Evolutionary conservation across 2,113 vertebrate species (phyloP).

Genomic region (Neopipo cinnamomea): DNA sequence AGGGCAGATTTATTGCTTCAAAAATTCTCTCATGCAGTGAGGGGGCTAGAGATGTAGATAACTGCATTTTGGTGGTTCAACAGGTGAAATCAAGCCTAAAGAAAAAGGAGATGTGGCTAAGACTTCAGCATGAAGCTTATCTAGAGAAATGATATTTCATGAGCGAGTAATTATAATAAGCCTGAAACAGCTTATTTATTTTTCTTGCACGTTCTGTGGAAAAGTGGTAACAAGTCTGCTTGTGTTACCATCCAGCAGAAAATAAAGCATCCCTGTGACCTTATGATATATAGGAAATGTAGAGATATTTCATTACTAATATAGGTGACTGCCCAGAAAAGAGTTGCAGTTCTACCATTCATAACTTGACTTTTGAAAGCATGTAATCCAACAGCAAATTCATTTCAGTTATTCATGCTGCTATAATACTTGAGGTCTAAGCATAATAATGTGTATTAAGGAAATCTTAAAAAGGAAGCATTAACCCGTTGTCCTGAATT

Average conservation of each 20-base stretch:
- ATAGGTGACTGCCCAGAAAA: neutral
- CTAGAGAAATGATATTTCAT: neutral
- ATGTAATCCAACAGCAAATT: neutral
- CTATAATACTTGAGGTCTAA: neutral
- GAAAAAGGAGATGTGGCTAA: neutral
- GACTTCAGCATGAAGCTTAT: neutral
- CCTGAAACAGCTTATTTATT: neutral
- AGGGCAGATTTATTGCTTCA: neutral
- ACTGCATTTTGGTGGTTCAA: neutral
- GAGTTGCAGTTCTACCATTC: neutral
- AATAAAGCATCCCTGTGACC: neutral
- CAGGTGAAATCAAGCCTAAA: neutral
- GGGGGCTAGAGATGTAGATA: neutral
- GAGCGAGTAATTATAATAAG: neutral
- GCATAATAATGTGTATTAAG: neutral
- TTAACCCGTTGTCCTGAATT: neutral
- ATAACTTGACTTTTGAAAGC: neutral
- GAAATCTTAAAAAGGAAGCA: neutral
- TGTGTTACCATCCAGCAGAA: neutral
- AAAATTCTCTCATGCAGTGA: neutral
- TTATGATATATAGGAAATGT: neutral
- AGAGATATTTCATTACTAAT: neutral
- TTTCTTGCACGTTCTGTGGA: neutral
- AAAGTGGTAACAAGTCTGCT: neutral
- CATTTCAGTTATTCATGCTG: neutral